Conservation (phyloP, 1,140 invertebrate species). For the Aporrectodea caliginosa region DNA sequence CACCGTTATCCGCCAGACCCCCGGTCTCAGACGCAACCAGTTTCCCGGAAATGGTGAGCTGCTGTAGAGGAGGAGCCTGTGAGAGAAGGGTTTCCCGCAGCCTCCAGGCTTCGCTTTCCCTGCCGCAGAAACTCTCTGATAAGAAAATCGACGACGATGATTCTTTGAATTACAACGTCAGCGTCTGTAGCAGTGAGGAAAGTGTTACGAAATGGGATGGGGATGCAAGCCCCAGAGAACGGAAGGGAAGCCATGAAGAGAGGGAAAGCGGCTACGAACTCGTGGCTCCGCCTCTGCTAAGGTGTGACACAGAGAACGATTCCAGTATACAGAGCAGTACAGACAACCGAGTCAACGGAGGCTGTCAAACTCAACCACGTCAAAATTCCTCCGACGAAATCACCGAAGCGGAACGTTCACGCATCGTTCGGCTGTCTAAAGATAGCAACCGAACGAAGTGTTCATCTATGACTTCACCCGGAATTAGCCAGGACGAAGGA, state of each 20-base stretch:
- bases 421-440: too few relatives aligned
- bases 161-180: background rate
- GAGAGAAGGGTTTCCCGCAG: too few relatives aligned
- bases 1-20: constrained; percentile 6
- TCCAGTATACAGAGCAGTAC: background rate
- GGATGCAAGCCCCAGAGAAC: background rate
- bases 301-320: too few relatives aligned
- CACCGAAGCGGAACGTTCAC: background rate
- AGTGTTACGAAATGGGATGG: background rate
- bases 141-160: background rate
- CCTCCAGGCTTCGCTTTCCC: too few relatives aligned
- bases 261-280: background rate
- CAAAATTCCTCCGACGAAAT: background rate
- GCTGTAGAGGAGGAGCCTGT: too few relatives aligned
- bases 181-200: background rate
- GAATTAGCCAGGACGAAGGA: background rate
- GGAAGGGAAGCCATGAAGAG: background rate
- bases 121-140: background rate
- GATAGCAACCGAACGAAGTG: too few relatives aligned
- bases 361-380: too few relatives aligned
- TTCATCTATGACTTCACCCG: background rate
- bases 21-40: background rate
- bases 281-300: background rate
- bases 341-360: background rate
- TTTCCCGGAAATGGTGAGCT: too few relatives aligned